Base-by-base conservation (phyloP, 2,888 invertebrate species). In the Erebia epiphron region DNA sequence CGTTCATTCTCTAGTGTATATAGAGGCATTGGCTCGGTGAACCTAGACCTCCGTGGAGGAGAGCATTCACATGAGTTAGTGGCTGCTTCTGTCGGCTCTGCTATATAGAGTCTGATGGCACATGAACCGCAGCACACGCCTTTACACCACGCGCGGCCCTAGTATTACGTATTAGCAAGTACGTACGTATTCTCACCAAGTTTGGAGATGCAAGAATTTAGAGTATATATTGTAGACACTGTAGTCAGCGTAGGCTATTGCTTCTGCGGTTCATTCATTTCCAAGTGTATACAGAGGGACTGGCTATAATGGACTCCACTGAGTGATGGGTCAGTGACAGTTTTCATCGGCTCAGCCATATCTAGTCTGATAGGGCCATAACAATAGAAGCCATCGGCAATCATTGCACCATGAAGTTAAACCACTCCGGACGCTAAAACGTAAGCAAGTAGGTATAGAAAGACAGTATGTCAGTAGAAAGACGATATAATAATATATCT, bases 341-440 rank as follows among this genome's bases (percentile, higher is more conserved):
- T 92, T 46, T 91, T 92, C 0, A 93, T 92, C n/a, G 93, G 93
- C 77, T 92, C 92, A 0, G 93, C 93, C 78, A 95, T 91, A 84
- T 94, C 90, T 73, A 94, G 87, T 86, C 94, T 92, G 79, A 95
- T 91, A 94, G 91, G 91, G 76, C 93, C 92, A 4, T 26, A 26
- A 26, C 26, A 26, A 3, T 3, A 26, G 26, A 26, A 26, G 26
- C 26, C 26, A 26, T 26, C 26, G 26, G 26, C 26, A 26, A 26
- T 26, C 26, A 26, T 76, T 94, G 78, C 87, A 95, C 80, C 95
- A n/a, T n/a, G n/a, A n/a, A n/a, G n/a, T 94, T 79, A 88, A 94
- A 86, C 86, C 96, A 9, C 85, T 96, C 73, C 96, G 96, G 92
- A 97, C 96, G 86, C 94, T 97, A 72, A 97, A 96, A 95, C 94